Base-by-base conservation (phyloP, 1,140 invertebrate species). In the Drosophila tropicalis region DNA sequence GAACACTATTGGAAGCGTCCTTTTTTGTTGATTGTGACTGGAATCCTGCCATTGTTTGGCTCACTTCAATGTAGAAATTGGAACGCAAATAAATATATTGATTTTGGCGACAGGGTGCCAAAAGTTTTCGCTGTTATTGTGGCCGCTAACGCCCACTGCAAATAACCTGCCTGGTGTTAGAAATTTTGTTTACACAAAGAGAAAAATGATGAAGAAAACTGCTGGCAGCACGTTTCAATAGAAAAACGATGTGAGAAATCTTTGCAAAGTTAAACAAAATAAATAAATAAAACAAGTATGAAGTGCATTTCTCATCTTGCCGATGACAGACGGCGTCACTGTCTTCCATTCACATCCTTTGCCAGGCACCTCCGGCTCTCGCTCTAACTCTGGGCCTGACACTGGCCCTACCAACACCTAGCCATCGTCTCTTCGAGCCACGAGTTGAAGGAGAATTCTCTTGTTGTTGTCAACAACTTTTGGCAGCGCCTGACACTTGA, bases 381-480 rank as follows among this genome's bases (percentile, higher is more conserved):
- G 9, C 17, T 22, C 17, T 4, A 9, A 1, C 44, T 19, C 44
- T 19, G 7, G 7, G n/a, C n/a, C n/a, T n/a, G n/a, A n/a, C 17
- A 10, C 7, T 36, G 34, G 34, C 44, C 15, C 41, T 7, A 12
- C 17, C 19, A 51, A 12, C 44, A 51, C 44, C 44, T 51, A 51
- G 44, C 22, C 44, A 19, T 51, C 44, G 44, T 51, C 44, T 75
- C 67, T 67, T 64, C 13, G 15, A 40, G 32, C 13, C 6, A 29
- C 29, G 29, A 64, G 34, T 34, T 40, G 13, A 22, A 41, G 44
- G 25, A 34, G 32, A 70, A 39, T 22, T 64, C 40, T 71, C 13
- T 47, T 70, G 63, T 79, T 86, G 83, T 83, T 83, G 83, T 87
- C 83, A 89, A 80, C 76, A 89, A 87, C 79, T 89, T 87, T 83